phyloP scores from a whole-genome alignment of 2,888 invertebrate genomes.

The Hemicrepidius hirtus region DNA sequence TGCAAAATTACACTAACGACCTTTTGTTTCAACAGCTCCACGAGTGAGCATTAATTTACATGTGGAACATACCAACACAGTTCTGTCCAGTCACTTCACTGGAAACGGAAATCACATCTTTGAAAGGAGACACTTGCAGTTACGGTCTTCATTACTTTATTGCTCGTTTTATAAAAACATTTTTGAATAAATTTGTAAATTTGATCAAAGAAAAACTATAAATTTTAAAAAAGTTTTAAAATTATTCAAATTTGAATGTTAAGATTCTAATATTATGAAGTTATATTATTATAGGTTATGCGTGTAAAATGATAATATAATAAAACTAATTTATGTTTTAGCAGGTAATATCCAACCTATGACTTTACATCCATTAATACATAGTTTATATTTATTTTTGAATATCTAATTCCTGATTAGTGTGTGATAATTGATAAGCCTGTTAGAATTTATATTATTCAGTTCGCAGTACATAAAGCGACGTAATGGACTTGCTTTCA shows the following conservation, averaged over 20 bases:
- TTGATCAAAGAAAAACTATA: too few species aligned
- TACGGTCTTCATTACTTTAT: neutral
- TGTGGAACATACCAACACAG: slow-evolving; percentile 34
- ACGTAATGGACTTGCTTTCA: neutral
- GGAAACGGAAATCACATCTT: slow-evolving; percentile 19
- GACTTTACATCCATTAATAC: slow-evolving; percentile 1
- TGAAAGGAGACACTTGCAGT: neutral
- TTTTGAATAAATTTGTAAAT: too few species aligned
- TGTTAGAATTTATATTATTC: neutral
- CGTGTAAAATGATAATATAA: neutral
- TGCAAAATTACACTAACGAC: slow-evolving; percentile 48
- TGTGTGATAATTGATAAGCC: neutral
- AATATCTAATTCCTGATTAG: neutral
- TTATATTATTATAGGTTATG: neutral
- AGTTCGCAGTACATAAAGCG: neutral
- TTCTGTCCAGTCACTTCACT: slow-evolving; percentile 22
- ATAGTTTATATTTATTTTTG: neutral
- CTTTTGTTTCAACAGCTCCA: slow-evolving; percentile 47
- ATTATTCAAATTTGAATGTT: neutral
- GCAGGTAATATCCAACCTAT: slow-evolving; percentile 1
- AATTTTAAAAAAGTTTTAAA: neutral
- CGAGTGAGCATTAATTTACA: slow-evolving; percentile 51
- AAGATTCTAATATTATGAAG: neutral
- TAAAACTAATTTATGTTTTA: slow-evolving; percentile 24
- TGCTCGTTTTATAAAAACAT: too few species aligned